Evolutionary conservation across 2,113 vertebrate species (phyloP).

Genomic region (Panthera leo): DNA sequence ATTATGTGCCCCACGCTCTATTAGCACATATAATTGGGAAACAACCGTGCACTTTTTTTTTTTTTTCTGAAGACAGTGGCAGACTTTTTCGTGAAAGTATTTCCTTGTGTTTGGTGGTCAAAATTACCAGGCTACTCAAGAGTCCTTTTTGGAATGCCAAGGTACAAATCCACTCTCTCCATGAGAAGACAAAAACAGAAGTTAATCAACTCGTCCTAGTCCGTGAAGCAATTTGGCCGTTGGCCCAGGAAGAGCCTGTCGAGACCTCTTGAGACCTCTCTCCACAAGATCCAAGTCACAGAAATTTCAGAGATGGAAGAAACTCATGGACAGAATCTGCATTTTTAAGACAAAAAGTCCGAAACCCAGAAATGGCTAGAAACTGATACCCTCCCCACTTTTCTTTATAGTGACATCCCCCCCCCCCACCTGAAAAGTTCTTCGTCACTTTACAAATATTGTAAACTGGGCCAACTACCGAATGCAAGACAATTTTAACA

Average conservation of each 20-base stretch:
- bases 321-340: neutral
- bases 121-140: neutral
- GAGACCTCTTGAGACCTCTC: constrained; percentile 38
- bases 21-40: neutral
- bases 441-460: neutral
- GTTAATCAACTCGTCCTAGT: constrained; percentile 64
- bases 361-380: constrained; percentile 21
- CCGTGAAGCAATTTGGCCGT: constrained; percentile 74
- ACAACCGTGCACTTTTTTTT: neutral
- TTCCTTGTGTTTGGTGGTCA: neutral
- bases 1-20: neutral
- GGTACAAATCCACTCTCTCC: constrained; percentile 61
- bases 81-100: neutral
- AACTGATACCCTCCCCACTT: neutral
- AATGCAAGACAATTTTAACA: neutral
- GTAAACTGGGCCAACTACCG: neutral
- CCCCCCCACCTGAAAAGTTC: neutral
- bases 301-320: constrained; percentile 2
- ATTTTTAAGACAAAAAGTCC: constrained; percentile 7
- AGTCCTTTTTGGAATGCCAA: constrained; percentile 57
- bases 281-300: neutral
- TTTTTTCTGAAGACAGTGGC: neutral
- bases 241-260: constrained; percentile 72
- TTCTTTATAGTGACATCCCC: neutral
- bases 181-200: constrained; percentile 72